phyloP scores from a whole-genome alignment of 1,140 invertebrate species.

The Geopemphigus sp. region DNA sequence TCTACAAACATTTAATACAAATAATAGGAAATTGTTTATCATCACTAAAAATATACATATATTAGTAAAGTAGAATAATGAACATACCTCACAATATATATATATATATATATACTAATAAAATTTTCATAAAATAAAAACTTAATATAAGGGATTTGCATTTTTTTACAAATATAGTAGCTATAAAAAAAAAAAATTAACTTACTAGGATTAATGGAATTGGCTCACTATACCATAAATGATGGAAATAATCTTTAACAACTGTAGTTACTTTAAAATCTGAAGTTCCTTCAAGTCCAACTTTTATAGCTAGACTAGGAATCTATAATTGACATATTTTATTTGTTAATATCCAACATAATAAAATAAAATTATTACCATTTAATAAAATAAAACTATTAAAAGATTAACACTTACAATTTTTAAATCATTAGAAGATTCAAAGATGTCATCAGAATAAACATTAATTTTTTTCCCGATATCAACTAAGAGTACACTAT shows the following conservation, averaged over 20 bases:
- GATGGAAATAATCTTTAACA: slow-evolving; percentile 28
- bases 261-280: neutral
- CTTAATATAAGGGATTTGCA: too few species aligned
- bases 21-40: too few species aligned
- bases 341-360: too few species aligned
- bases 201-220: slow-evolving; percentile 42
- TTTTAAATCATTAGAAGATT: slow-evolving; percentile 11
- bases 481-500: slow-evolving; percentile 25
- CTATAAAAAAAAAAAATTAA: neutral
- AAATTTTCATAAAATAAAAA: too few species aligned
- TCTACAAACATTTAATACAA: too few species aligned
- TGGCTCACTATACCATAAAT: slow-evolving; percentile 5
- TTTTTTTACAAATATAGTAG: too few species aligned
- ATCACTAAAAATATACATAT: too few species aligned
- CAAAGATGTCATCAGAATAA: neutral
- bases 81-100: too few species aligned
- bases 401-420: neutral
- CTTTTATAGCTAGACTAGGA: slow-evolving; percentile 25
- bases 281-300: slow-evolving; percentile 15
- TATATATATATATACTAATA: too few species aligned
- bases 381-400: too few species aligned
- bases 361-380: too few species aligned
- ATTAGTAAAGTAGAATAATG: too few species aligned
- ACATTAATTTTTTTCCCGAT: slow-evolving; percentile 19
- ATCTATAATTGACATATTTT: slow-evolving; percentile 3